Percentiles rank a stretch among this genome's conserved stretches.
These are phyloP conservation scores for Rallus limicola DNA, from an alignment of 2,113 vertebrate genomes.

Conservation along the genomic window DNA sequence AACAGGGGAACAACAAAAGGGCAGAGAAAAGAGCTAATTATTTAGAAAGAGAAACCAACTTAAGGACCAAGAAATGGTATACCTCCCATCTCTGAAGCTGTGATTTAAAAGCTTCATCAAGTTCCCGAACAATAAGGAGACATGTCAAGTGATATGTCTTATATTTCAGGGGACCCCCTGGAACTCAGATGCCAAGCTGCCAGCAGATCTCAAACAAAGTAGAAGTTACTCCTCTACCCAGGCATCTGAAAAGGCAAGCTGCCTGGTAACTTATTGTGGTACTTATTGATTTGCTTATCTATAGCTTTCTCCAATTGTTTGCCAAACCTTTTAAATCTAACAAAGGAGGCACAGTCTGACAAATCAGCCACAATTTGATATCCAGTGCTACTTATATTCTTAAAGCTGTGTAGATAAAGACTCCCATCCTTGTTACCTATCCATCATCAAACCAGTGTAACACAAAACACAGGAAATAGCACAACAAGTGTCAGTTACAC, in stretches of 20 bases:
- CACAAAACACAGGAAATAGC: neutral
- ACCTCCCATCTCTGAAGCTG: neutral
- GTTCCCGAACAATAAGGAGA: neutral
- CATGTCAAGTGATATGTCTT: neutral
- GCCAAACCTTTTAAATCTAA: constrained; percentile 35
- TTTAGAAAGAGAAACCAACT: constrained; percentile 27
- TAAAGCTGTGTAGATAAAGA: constrained; percentile 44
- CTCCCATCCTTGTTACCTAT: neutral
- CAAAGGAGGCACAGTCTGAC: constrained; percentile 32
- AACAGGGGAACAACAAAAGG: constrained; percentile 14
- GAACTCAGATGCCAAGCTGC: neutral
- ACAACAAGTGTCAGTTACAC: neutral
- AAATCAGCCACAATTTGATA: constrained; percentile 57
- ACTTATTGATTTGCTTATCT: constrained; percentile 28
- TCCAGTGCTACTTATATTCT: constrained; percentile 15
- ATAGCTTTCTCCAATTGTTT: neutral
- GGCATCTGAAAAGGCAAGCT: neutral
- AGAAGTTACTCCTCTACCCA: neutral
- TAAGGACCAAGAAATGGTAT: neutral
- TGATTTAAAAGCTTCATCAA: neutral
- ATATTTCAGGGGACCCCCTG: neutral
- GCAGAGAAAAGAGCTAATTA: constrained; percentile 25
- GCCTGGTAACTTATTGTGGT: neutral
- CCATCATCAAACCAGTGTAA: neutral
- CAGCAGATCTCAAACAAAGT: neutral